Evolutionary conservation across 1,140 invertebrate species (phyloP).

Genomic region (Drosophila littoralis): DNA sequence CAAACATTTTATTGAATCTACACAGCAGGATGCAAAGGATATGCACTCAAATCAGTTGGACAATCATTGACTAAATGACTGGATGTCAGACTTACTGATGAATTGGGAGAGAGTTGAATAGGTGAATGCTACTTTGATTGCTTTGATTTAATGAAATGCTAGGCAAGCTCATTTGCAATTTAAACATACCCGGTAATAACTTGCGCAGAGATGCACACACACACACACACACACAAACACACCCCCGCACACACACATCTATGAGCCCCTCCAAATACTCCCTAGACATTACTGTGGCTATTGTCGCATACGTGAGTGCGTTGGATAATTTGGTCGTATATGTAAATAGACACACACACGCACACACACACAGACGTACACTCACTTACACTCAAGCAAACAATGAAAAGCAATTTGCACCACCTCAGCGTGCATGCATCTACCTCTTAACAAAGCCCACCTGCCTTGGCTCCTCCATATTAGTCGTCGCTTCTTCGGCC

Average conservation of each 20-base stretch:
- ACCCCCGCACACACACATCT: not conserved
- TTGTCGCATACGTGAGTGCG: constrained; percentile 50
- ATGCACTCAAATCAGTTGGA: constrained; percentile 47
- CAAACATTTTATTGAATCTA: constrained; percentile 66
- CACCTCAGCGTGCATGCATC: constrained; percentile 20
- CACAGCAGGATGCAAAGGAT: constrained; percentile 10
- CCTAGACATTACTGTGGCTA: constrained; percentile 63
- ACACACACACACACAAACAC: not conserved
- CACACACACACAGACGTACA: constrained; percentile 33
- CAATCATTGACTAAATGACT: constrained; percentile 54
- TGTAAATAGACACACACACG: constrained; percentile 36
- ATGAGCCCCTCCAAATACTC: not conserved
- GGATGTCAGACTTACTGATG: constrained; percentile 13
- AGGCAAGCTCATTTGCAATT: constrained; percentile 53
- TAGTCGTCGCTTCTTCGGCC: constrained; percentile 52
- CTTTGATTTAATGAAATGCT: constrained; percentile 37
- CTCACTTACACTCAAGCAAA: constrained; percentile 38
- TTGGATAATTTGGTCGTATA: constrained; percentile 45
- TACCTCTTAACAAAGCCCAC: not conserved
- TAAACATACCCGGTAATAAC: constrained; percentile 43
- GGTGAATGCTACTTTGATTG: constrained; percentile 49
- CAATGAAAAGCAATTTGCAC: constrained; percentile 69
- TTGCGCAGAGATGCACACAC: constrained; percentile 20
- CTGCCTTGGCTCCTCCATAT: not conserved
- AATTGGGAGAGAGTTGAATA: not conserved